Base-by-base conservation (phyloP, 2,797 vertebrate species). In the Gallirallus australis region DNA sequence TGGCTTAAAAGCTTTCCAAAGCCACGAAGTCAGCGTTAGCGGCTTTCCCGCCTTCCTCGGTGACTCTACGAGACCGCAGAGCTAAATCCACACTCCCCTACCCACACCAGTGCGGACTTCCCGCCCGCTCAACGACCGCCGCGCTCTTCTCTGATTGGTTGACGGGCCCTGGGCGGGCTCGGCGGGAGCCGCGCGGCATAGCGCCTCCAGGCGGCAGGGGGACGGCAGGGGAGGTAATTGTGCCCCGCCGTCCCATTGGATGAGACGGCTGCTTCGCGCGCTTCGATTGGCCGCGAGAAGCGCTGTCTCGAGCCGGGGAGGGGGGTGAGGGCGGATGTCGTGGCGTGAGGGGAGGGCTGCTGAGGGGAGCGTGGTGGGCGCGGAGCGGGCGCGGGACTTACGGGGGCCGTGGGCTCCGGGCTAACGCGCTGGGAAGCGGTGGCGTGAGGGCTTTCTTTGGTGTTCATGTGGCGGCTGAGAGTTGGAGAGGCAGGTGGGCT, bases 381-480 rank as follows among this genome's bases (percentile, higher is more conserved):
- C 12, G 9, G 25, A 4, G 5, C 3, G 8, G 33, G 10, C 13
- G 0, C 12, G 9, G 25, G 5, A 4, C 4, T 11, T 31, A 37
- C 37, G 37, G 40, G 42, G 42, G 17, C 5, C 1, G 15, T 5
- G 9, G 39, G 11, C 4, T 17, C 1, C 3, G 0, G 0, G 3
- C 8, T 1, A 15, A 0, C 2, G 2, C 5, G 24, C 4, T 0
- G 35, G 39, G 11, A 6, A 4, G 5, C 2, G 0, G 1, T 6
- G 7, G 2, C 4, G 2, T 16, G 12, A 40, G 33, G 28, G 20
- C 1, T 2, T 18, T 3, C 24, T 31, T 21, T 2, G 9, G 12
- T 6, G 18, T 10, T 23, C 6, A 0, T 3, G 33, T 11, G 23
- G 15, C 28, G 13, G 25, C 9, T 1, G 0, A 2, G 15, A 23